These are phyloP conservation scores for Rhingia rostrata DNA, from an alignment of 2,888 invertebrate species.

Conservation along the genomic window DNA sequence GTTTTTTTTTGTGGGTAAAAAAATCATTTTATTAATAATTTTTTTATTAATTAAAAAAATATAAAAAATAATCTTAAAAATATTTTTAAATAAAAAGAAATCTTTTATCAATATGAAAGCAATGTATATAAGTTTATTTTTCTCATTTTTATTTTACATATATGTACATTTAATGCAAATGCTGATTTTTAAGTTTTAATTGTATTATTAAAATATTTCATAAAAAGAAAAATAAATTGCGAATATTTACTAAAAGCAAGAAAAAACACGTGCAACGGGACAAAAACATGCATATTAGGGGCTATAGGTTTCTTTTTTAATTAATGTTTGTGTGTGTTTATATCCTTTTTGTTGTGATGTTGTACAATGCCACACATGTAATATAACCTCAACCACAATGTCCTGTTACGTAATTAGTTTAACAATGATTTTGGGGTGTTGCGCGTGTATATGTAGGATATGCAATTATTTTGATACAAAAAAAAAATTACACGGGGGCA, in stretches of 20 bases:
- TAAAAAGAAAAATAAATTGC: conserved; percentile 25
- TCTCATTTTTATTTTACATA: conserved; percentile 20
- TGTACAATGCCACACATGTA: conserved; percentile 7
- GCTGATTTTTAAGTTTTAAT: conserved; percentile 57
- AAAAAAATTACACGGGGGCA: conserved; percentile 35
- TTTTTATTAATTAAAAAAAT: conserved; percentile 12
- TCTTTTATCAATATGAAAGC: conserved; percentile 58
- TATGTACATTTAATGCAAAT: conserved; percentile 66
- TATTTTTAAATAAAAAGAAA: conserved; percentile 44
- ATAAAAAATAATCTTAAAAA: conserved; percentile 48
- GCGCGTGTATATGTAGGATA: conserved; percentile 1
- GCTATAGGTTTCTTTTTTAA: neutral
- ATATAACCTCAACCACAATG: conserved; percentile 40
- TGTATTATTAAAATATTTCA: conserved; percentile 38
- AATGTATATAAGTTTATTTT: conserved; percentile 43
- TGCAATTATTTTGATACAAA: conserved; percentile 18
- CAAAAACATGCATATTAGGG: conserved; percentile 10
- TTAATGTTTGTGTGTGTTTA: conserved; percentile 10
- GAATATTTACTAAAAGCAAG: conserved; percentile 18
- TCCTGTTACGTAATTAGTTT: conserved; percentile 62
- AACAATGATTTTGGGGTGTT: conserved; percentile 64
- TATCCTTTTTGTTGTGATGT: conserved; percentile 32
- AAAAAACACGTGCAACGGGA: neutral
- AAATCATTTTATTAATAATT: conserved; percentile 52
- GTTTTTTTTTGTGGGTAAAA: conserved; percentile 35